Evolutionary conservation across 2,797 vertebrate genomes (phyloP).

Genomic region (Acestrorhynchus altus): DNA sequence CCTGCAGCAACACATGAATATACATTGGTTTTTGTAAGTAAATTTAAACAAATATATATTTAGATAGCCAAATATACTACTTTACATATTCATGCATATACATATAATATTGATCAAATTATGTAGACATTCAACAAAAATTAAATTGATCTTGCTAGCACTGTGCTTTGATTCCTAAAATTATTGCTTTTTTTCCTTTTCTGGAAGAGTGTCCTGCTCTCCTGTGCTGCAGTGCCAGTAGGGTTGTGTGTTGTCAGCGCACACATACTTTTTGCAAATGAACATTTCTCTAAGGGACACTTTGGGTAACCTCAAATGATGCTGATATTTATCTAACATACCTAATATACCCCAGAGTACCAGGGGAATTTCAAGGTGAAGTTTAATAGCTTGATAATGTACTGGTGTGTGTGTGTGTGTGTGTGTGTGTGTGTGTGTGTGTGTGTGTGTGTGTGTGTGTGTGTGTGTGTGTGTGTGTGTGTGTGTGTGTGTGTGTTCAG

Average conservation of each 20-base stretch:
- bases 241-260: conserved; percentile 2
- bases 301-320: conserved; percentile 41
- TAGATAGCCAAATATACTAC: no score
- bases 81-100: no score
- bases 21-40: no score
- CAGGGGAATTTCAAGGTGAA: conserved; percentile 36
- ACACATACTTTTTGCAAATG: conserved; percentile 31
- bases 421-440: conserved; percentile 1
- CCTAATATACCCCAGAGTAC: conserved; percentile 22
- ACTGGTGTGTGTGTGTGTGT: conserved; percentile 13
- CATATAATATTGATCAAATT: no score
- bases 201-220: no score
- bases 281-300: conserved; percentile 34
- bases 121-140: no score
- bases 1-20: no score
- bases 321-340: conserved; percentile 36
- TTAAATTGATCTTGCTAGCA: no score
- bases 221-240: background rate
- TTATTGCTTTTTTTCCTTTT: no score
- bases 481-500: background rate
- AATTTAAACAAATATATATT: no score
- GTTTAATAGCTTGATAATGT: conserved; percentile 37
- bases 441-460: conserved; percentile 12
- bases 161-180: no score
- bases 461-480: conserved; percentile 23